Evolutionary conservation across 2,797 vertebrate genomes (phyloP).

Genomic region (Epinephelus awoara): DNA sequence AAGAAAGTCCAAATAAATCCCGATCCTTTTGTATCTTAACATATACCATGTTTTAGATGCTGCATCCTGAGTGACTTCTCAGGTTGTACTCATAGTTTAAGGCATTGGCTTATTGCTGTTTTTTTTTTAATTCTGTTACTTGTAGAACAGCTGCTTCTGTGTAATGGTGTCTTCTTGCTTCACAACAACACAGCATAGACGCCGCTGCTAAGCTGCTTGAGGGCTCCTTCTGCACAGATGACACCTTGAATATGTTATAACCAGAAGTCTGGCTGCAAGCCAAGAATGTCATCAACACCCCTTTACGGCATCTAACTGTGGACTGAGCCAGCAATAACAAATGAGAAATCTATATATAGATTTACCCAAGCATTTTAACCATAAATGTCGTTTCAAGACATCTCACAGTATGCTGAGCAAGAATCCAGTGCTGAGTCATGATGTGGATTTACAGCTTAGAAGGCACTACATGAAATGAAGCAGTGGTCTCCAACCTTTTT

Average conservation of each 20-base stretch:
- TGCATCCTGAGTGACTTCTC: not conserved
- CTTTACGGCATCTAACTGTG: not conserved
- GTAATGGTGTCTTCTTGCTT: constrained; percentile 23
- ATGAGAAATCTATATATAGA: not conserved
- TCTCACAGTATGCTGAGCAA: not conserved
- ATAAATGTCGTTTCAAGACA: not conserved
- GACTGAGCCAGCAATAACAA: not conserved
- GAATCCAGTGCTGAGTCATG: not conserved
- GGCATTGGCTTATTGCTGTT: not conserved
- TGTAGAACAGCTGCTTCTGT: constrained; percentile 28
- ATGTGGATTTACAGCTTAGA: not conserved
- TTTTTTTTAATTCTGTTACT: not conserved
- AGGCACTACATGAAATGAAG: not conserved
- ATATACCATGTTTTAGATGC: not conserved
- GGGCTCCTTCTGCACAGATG: constrained; percentile 22
- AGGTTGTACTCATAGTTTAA: not conserved
- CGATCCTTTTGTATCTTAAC: not conserved
- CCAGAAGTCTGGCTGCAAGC: not conserved
- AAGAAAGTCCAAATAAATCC: not conserved
- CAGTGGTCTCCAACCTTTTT: too few species aligned
- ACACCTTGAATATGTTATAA: constrained; percentile 25
- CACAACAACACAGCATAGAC: constrained; percentile 9
- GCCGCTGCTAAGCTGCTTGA: constrained; percentile 3
- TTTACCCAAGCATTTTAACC: not conserved
- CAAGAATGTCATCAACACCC: constrained; percentile 2